Evolutionary conservation across 2,113 vertebrate genomes (phyloP).

Genomic region (Struthio camelus): DNA sequence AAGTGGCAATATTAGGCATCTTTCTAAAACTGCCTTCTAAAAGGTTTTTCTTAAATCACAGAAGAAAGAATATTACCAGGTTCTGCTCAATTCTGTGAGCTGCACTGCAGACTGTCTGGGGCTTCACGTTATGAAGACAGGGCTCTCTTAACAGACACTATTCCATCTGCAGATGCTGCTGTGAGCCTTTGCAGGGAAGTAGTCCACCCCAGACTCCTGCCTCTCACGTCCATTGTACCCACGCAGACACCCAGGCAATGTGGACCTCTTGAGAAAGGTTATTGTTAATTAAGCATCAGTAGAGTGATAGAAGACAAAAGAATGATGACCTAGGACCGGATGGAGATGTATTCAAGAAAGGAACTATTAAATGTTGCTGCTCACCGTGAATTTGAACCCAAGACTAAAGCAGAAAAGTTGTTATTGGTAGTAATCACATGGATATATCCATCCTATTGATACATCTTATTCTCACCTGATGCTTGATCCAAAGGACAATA

Average conservation of each 20-base stretch:
- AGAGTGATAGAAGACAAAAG: neutral
- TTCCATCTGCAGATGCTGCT: neutral
- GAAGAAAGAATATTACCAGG: neutral
- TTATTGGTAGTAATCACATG: neutral
- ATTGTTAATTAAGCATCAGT: neutral
- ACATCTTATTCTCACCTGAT: neutral
- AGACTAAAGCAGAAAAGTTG: neutral
- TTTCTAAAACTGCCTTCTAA: neutral
- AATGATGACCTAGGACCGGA: neutral
- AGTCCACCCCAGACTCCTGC: neutral
- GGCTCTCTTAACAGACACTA: neutral
- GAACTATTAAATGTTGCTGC: neutral
- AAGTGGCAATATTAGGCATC: neutral
- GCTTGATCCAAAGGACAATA: neutral
- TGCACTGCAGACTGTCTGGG: neutral
- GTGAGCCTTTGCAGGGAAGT: neutral
- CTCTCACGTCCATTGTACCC: neutral
- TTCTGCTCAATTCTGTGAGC: neutral
- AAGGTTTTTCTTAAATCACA: neutral
- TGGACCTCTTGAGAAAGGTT: neutral
- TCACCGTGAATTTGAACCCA: neutral
- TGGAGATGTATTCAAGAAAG: neutral
- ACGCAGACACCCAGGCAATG: neutral
- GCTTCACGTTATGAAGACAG: neutral
- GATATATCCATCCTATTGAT: neutral